phyloP scores from a whole-genome alignment of 2,888 invertebrate genomes.

The Stenoptilia bipunctidactyla region DNA sequence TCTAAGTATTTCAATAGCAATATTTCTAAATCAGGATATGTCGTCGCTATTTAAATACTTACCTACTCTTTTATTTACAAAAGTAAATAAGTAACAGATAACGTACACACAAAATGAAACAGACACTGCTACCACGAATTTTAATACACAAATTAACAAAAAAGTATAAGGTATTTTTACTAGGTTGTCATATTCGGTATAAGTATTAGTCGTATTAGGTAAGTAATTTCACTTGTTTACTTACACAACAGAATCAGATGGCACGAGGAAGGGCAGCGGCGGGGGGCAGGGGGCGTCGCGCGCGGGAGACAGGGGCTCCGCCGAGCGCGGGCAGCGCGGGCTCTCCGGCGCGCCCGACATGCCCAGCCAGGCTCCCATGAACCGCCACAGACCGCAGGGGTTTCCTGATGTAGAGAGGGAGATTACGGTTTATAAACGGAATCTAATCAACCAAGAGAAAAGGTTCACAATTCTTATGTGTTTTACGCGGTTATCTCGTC shows the following conservation, averaged over 20 bases:
- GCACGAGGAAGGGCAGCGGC: constrained; percentile 81
- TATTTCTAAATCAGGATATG: too few relatives aligned
- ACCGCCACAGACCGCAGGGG: constrained; percentile 47
- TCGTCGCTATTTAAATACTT: too few relatives aligned
- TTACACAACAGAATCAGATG: constrained; percentile 79
- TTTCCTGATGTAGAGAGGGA: constrained; percentile 33
- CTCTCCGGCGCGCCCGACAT: constrained; percentile 53
- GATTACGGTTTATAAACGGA: too few relatives aligned
- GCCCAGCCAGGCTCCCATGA: constrained; percentile 54
- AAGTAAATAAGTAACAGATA: too few relatives aligned
- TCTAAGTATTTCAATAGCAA: too few relatives aligned
- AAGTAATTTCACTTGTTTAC: constrained; percentile 27
- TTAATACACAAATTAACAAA: too few relatives aligned
- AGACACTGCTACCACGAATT: too few relatives aligned
- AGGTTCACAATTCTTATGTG: too few relatives aligned
- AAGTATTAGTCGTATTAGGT: not conserved
- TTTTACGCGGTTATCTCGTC: too few relatives aligned
- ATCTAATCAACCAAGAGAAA: too few relatives aligned
- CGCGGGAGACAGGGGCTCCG: constrained; percentile 78
- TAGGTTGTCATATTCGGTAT: not conserved
- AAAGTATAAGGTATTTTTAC: not conserved
- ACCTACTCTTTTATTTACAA: too few relatives aligned
- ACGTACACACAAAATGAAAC: too few relatives aligned
- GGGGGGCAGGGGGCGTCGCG: constrained; percentile 80
- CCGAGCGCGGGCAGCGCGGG: constrained; percentile 80